Conservation (phyloP, 2,797 vertebrate genomes). For the Miichthys miiuy region DNA sequence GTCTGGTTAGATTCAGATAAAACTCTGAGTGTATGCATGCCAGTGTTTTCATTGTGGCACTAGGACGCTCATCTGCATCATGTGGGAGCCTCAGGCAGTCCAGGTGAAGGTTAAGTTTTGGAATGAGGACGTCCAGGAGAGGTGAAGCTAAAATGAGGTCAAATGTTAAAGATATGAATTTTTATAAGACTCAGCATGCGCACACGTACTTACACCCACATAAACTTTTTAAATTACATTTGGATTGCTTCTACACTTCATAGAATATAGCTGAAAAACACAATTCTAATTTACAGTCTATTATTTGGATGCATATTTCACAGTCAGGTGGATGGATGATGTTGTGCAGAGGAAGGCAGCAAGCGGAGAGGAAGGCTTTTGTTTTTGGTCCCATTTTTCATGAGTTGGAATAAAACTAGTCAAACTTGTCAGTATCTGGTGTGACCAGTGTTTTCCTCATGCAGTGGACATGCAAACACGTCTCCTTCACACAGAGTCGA, state of each 20-base stretch:
- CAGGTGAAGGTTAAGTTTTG: constrained; percentile 48
- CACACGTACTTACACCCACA: constrained; percentile 23
- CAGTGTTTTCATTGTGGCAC: constrained; percentile 10
- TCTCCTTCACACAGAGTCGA: too few species aligned
- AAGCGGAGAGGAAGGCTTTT: constrained; percentile 25
- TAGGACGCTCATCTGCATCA: constrained; percentile 47
- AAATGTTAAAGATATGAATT: constrained; percentile 7
- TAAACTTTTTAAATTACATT: constrained; percentile 53
- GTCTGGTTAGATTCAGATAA: constrained; percentile 26
- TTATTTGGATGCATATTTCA: constrained; percentile 62
- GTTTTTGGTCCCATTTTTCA: too few species aligned
- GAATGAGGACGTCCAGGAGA: constrained; percentile 19
- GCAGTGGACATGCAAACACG: too few species aligned
- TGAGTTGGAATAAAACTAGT: too few species aligned
- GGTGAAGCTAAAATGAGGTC: constrained; percentile 17
- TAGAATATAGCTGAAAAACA: constrained; percentile 46
- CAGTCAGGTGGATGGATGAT: constrained; percentile 49
- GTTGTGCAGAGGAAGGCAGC: constrained; percentile 31
- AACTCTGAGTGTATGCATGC: constrained; percentile 18
- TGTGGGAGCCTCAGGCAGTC: constrained; percentile 24
- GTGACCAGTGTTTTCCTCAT: too few species aligned
- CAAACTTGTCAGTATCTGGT: too few species aligned
- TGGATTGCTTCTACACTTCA: constrained; percentile 52
- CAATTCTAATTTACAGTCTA: constrained; percentile 39
- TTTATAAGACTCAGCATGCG: constrained; percentile 12